Percentiles rank a stretch among this genome's conserved stretches.
These are phyloP conservation scores for Hippoglossus stenolepis DNA, from an alignment of 2,113 vertebrate species.

Conservation along the genomic window DNA sequence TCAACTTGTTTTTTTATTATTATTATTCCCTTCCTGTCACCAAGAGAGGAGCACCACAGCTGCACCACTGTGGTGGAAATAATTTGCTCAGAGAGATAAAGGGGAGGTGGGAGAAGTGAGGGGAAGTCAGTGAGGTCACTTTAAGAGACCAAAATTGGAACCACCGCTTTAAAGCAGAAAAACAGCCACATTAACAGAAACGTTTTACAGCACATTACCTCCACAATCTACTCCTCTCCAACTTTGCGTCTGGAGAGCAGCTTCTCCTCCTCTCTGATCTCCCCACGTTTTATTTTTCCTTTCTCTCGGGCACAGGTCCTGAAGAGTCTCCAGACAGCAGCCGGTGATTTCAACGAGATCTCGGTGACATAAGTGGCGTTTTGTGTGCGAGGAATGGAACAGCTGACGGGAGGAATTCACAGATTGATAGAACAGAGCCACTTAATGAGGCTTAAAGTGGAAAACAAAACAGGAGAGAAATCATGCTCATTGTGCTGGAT, in stretches of 20 bases:
- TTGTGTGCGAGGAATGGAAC: slow-evolving; percentile 43
- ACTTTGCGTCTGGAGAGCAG: slow-evolving; percentile 10
- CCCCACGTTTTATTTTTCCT: slow-evolving; percentile 33
- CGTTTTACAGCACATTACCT: slow-evolving; percentile 46
- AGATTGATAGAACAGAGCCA: slow-evolving; percentile 25
- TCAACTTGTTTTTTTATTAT: slow-evolving; percentile 39
- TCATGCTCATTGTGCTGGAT: slow-evolving; percentile 36
- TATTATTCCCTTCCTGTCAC: slow-evolving; percentile 45
- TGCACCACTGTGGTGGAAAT: slow-evolving; percentile 56
- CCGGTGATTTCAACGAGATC: slow-evolving; percentile 32
- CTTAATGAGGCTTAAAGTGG: slow-evolving; percentile 32
- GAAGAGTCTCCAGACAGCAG: slow-evolving; percentile 19
- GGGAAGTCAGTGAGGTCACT: slow-evolving; percentile 53
- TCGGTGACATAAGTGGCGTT: slow-evolving; percentile 37
- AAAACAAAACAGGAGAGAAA: slow-evolving; percentile 53
- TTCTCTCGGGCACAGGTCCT: slow-evolving; percentile 25
- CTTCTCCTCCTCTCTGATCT: slow-evolving; percentile 14
- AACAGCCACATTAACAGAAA: slow-evolving; percentile 46
- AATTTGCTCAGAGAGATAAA: slow-evolving; percentile 37
- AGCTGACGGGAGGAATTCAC: slow-evolving; percentile 35
- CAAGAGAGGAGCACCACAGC: slow-evolving; percentile 14
- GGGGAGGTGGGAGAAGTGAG: slow-evolving; percentile 1
- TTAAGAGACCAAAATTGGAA: slow-evolving; percentile 48
- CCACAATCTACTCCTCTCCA: slow-evolving; percentile 6
- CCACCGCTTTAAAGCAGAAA: slow-evolving; percentile 52